phyloP scores from a whole-genome alignment of 2,888 invertebrate species.

The Geotrupes spiniger region DNA sequence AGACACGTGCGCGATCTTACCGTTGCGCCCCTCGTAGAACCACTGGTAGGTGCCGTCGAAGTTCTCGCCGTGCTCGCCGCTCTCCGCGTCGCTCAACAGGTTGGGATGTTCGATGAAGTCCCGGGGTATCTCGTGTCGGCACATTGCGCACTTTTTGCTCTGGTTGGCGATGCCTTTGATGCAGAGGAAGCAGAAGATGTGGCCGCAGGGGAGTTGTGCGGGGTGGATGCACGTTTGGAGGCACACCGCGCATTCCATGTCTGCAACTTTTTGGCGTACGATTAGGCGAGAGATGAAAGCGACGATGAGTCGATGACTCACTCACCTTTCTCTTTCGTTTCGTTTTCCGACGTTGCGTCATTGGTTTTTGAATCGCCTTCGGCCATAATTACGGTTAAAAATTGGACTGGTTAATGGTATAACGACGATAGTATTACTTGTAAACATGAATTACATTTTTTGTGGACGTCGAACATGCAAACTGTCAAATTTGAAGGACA shows the following conservation, averaged over 20 bases:
- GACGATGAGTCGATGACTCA: not conserved
- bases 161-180: conserved; percentile 90
- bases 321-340: conserved; percentile 25
- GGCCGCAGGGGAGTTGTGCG: conserved; percentile 90
- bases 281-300: not conserved
- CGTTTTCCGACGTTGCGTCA: conserved; percentile 13
- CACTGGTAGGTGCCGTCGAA: conserved; percentile 78
- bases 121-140: conserved; percentile 83
- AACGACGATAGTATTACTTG: no score
- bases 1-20: conserved; percentile 53
- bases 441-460: no score
- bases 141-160: conserved; percentile 89
- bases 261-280: conserved; percentile 22
- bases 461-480: no score
- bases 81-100: conserved; percentile 54
- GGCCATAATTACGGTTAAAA: conserved; percentile 21
- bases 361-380: conserved; percentile 25
- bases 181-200: conserved; percentile 93
- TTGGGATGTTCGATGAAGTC: conserved; percentile 86
- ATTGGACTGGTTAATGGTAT: no score
- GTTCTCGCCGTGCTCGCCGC: conserved; percentile 46
- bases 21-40: conserved; percentile 95
- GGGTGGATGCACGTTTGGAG: conserved; percentile 88
- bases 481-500: no score
- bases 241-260: conserved; percentile 85